These are phyloP conservation scores for Acanthosepion esculentum DNA, from an alignment of 2,888 invertebrate genomes.

Conservation along the genomic window DNA sequence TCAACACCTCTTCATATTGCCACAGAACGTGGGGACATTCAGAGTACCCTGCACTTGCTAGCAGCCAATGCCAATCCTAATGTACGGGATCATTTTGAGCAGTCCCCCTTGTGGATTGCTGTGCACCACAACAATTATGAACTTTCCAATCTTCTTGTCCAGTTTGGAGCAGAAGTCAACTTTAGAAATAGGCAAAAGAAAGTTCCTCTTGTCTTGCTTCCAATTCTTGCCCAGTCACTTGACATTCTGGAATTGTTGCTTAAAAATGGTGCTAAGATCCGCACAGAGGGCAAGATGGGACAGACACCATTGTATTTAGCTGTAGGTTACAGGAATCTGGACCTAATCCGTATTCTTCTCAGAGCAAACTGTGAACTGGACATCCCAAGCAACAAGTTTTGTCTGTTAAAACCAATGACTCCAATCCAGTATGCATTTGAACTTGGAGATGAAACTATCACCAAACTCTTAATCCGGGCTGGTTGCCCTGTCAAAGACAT, in stretches of 20 bases:
- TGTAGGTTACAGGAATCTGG: conserved; percentile 58
- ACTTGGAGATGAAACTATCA: conserved; percentile 57
- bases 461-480: conserved; percentile 60
- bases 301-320: conserved; percentile 61
- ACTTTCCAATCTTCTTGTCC: conserved; percentile 60
- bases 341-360: conserved; percentile 64
- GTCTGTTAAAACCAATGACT: conserved; percentile 60
- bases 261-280: conserved; percentile 57
- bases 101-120: conserved; percentile 69
- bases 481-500: conserved; percentile 59
- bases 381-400: conserved; percentile 56
- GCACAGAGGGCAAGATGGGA: conserved; percentile 56
- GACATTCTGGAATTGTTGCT: conserved; percentile 60
- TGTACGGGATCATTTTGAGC: conserved; percentile 59
- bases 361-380: conserved; percentile 64
- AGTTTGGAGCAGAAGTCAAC: conserved; percentile 62
- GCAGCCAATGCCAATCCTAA: conserved; percentile 64
- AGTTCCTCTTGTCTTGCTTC: conserved; percentile 59
- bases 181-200: conserved; percentile 55
- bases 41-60: conserved; percentile 62
- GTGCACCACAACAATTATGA: conserved; percentile 65
- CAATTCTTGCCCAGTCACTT: conserved; percentile 56
- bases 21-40: conserved; percentile 64
- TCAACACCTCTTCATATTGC: conserved; percentile 67
- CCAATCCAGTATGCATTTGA: conserved; percentile 65